Evolutionary conservation across 2,113 vertebrate genomes (phyloP), one percentile per base, ranked within the genome.

Genomic region (Halichoeres trimaculatus): DNA sequence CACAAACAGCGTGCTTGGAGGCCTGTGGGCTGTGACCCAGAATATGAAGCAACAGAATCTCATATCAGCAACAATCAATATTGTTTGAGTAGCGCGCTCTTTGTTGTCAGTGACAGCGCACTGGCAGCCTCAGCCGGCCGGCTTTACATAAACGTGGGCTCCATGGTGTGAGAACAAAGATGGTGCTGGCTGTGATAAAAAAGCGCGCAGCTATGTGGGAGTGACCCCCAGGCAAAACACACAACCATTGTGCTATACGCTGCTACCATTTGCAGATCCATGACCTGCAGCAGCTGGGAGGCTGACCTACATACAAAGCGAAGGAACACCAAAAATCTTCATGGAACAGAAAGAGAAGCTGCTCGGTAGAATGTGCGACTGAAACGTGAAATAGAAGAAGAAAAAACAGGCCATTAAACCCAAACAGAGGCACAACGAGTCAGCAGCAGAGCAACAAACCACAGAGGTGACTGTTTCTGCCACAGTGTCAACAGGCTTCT

Each of bases 1-100:
- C n/a, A 72, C 40, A 14, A 76, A 38, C 8, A 30, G 67, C 14
- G 10, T 36, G 52, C 59, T 55, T 68, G 24, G 47, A 78, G 62
- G 70, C 56, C 65, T 62, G 78, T 80, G 81, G 81, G 84, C 78
- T 82, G 57, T 79, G 84, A 80, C 86, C 81, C 71, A 79, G 68
- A 88, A 84, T 85, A 59, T 58, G 60, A 86, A 77, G 74, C 63
- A 63, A 73, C 51, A 45, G 16, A 43, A 54, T 6, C 38, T 45
- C 64, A 55, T 69, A 81, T 81, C 75, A 71, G 35, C 72, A 81
- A 74, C 63, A 68, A 88, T 86, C 84, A 78, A 85, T 86, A 83
- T 45, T 41, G 57, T 75, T 68, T 64, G 64, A 43, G 51, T 43
- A 19, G 47, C 57, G 0, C 23, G 60, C 4, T 48, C 55, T 78